Conservation (phyloP, 1,140 invertebrate species). For the Drusus annulatus region DNA sequence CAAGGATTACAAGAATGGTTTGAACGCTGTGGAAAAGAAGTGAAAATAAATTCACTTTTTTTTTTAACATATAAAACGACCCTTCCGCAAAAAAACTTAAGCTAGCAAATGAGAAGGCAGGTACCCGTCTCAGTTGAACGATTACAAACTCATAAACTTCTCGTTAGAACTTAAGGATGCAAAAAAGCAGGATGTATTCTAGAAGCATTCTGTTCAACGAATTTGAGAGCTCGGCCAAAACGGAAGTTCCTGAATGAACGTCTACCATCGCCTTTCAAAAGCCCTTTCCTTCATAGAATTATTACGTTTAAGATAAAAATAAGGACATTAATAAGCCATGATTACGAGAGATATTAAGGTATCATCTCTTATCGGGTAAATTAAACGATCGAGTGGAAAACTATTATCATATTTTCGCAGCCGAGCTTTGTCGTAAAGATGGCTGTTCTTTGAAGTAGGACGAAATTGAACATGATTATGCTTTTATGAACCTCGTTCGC, state of each 20-base stretch:
- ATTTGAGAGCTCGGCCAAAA: not conserved
- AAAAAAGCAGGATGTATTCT: not conserved
- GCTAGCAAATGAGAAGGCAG: too few species aligned
- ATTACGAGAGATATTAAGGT: constrained; percentile 7
- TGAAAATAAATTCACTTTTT: too few species aligned
- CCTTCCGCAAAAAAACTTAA: too few species aligned
- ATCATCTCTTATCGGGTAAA: constrained; percentile 10
- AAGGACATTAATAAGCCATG: not conserved
- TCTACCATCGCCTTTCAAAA: not conserved
- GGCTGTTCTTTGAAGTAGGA: constrained; percentile 36
- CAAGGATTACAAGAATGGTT: not conserved
- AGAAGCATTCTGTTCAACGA: not conserved
- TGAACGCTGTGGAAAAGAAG: too few species aligned
- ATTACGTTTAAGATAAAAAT: not conserved
- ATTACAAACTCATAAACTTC: too few species aligned
- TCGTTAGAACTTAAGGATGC: too few species aligned
- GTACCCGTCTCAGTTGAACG: too few species aligned
- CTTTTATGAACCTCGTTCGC: constrained; percentile 47
- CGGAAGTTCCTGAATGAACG: constrained; percentile 2
- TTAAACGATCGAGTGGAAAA: constrained; percentile 12
- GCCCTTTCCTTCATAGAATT: not conserved
- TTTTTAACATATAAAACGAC: too few species aligned
- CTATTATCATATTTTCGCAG: constrained; percentile 1
- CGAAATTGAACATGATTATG: constrained; percentile 54
- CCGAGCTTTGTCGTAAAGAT: constrained; percentile 24